Evolutionary conservation across 2,888 invertebrate species (phyloP).

Genomic region (Morpho helenor): DNA sequence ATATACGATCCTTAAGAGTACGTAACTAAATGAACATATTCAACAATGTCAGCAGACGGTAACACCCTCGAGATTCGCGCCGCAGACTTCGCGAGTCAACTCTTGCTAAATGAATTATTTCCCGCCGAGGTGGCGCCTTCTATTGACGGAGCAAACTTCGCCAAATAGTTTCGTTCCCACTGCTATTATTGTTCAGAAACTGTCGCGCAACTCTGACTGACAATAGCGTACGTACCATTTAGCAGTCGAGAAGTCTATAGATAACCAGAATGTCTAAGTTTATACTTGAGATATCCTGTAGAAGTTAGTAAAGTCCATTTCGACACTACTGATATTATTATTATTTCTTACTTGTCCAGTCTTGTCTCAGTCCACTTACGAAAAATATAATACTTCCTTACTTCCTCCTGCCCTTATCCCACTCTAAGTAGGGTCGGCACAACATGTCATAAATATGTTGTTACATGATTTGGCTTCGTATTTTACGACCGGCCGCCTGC

Average conservation of each 20-base stretch:
- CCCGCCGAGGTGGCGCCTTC: slow-evolving; percentile 62
- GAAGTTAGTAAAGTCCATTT: no score
- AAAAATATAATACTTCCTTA: no score
- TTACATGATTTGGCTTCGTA: no score
- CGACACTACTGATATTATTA: no score
- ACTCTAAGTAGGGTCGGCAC: no score
- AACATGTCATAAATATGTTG: no score
- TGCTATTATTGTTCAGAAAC: slow-evolving; percentile 69
- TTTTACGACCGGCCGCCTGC: no score
- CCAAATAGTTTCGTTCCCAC: slow-evolving; percentile 76
- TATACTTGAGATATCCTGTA: not conserved
- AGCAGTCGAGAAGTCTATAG: slow-evolving; percentile 25
- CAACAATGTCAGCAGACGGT: slow-evolving; percentile 28
- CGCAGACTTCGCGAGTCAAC: slow-evolving; percentile 55
- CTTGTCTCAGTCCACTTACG: no score
- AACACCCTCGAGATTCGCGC: slow-evolving; percentile 42
- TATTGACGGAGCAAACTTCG: slow-evolving; percentile 72
- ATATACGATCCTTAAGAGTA: slow-evolving; percentile 1
- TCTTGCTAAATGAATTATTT: slow-evolving; percentile 73
- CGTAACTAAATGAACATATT: slow-evolving; percentile 42
- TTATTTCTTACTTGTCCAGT: no score
- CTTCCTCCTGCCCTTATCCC: no score
- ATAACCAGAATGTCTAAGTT: slow-evolving; percentile 14
- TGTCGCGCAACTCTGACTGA: slow-evolving; percentile 63
- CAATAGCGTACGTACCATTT: slow-evolving; percentile 43